These are phyloP conservation scores for Idris sp. DNA, from an alignment of 1,140 invertebrate genomes.

Conservation along the genomic window DNA sequence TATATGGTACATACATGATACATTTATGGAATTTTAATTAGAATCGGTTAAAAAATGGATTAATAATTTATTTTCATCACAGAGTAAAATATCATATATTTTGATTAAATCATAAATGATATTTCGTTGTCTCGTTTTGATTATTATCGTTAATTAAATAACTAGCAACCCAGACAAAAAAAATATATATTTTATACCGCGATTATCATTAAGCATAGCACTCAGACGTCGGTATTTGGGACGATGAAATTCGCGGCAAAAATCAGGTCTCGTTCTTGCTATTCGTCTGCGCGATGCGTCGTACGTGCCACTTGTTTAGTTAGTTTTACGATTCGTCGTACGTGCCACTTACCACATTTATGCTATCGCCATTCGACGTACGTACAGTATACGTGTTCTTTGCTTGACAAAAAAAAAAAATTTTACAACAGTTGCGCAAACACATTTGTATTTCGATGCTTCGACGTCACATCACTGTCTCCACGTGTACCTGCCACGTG, in stretches of 20 bases:
- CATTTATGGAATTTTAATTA: too few relatives aligned
- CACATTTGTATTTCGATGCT: slow-evolving; percentile 36
- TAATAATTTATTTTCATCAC: too few relatives aligned
- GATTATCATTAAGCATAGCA: slow-evolving; percentile 43
- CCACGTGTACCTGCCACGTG: slow-evolving; percentile 40
- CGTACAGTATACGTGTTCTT: slow-evolving; percentile 38
- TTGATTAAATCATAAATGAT: too few relatives aligned
- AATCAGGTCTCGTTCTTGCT: slow-evolving; percentile 57
- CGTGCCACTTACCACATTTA: slow-evolving; percentile 49
- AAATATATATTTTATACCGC: slow-evolving; percentile 33
- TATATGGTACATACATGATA: too few relatives aligned
- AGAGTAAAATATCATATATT: too few relatives aligned
- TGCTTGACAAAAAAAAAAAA: too few relatives aligned
- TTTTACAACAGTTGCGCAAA: slow-evolving; percentile 14
- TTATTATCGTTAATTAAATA: slow-evolving; percentile 24
- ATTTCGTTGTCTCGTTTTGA: too few relatives aligned
- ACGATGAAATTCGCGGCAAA: slow-evolving; percentile 39
- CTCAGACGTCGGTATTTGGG: slow-evolving; percentile 11
- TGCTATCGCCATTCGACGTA: slow-evolving; percentile 57
- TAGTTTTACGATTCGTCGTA: slow-evolving; percentile 59
- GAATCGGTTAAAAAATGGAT: too few relatives aligned
- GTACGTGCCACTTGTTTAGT: slow-evolving; percentile 60
- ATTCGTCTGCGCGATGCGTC: slow-evolving; percentile 48
- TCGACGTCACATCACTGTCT: slow-evolving; percentile 10
- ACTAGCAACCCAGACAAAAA: slow-evolving; percentile 10